Conservation (phyloP, 92 coral and sea anemone species). For the Porites rus region DNA sequence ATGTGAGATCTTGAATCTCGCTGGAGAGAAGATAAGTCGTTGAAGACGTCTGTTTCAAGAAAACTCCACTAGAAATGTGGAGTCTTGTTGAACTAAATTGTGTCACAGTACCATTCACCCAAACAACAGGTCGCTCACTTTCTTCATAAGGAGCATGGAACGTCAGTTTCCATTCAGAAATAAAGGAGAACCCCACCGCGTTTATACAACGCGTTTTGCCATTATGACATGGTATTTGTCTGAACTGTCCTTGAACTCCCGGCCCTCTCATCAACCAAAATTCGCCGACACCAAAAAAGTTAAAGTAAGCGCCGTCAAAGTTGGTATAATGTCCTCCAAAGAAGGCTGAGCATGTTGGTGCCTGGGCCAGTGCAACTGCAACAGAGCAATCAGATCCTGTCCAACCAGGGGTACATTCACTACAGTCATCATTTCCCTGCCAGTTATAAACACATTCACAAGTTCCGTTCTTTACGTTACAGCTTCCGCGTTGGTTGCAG, state of each 20-base stretch:
- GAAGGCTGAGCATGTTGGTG: slow-evolving; percentile 86
- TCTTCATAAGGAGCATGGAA: slow-evolving; percentile 83
- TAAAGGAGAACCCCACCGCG: slow-evolving; percentile 83
- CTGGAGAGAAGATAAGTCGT: slow-evolving; percentile 63
- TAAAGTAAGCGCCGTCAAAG: slow-evolving; percentile 91
- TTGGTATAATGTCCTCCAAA: slow-evolving; percentile 90
- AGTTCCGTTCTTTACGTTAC: slow-evolving; percentile 72
- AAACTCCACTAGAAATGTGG: slow-evolving; percentile 51
- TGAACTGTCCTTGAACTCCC: slow-evolving; percentile 77
- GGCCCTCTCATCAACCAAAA: slow-evolving; percentile 77
- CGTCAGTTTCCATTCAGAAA: slow-evolving; percentile 67
- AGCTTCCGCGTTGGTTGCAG: slow-evolving; percentile 84
- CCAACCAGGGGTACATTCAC: slow-evolving; percentile 94
- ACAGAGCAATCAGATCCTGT: slow-evolving; percentile 82
- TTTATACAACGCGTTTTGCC: slow-evolving; percentile 89
- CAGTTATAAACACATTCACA: slow-evolving; percentile 93
- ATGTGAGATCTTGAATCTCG: slow-evolving; percentile 27
- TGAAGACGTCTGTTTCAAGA: slow-evolving; percentile 80
- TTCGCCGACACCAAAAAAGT: slow-evolving; percentile 91
- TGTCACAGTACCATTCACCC: slow-evolving; percentile 77
- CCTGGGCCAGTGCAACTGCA: slow-evolving; percentile 72
- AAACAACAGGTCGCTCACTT: slow-evolving; percentile 70
- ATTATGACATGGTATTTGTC: slow-evolving; percentile 89
- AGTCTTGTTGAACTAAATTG: slow-evolving; percentile 59
- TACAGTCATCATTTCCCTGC: slow-evolving; percentile 87